Evolutionary conservation across 2,113 vertebrate species (phyloP), one percentile per base, ranked within the genome.

Genomic region (Peromyscus maniculatus): DNA sequence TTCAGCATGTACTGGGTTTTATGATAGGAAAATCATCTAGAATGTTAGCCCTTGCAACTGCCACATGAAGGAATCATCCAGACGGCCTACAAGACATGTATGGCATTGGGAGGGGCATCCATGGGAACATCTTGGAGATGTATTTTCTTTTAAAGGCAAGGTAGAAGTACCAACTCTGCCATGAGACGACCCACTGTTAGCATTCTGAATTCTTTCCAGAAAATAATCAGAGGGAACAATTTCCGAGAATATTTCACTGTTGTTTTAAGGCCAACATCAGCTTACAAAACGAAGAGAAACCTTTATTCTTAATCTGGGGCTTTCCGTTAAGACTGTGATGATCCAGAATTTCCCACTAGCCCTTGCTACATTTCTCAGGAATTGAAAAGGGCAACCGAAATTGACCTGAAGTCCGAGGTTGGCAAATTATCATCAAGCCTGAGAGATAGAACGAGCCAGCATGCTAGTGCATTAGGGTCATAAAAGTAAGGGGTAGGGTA

Each of bases 371-470:
- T 88, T 98, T 98, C 91, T 97, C 91, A 95, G 55, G 90, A 97
- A 98, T 88, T 97, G 90, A 91, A 97, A 98, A 95, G 55, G 71
- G 26, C 83, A 96, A 92, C 87, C 89, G 39, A 95, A 94, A 96
- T 93, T 94, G 93, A 91, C 67, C 75, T 64, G 19, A 49, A 79
- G 69, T 36, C 7, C 6, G 33, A 93, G 5, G 13, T 75, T 94
- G 77, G 62, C 89, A 43, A 94, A 66, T 83, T 89, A 87, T 75
- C 26, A 67, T 62, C 52, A 92, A 10, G 3, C 59, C 26, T 31
- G 19, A 66, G 24, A 74, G 33, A n/a, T 5, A 59, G 72, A 33
- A 0, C 13, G 28, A 26, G 2, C 3, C 13, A 64, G 33, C 21
- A 52, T 31, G 75, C 75, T 36, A 12, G 7, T 43, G 26, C 33